phyloP scores from a whole-genome alignment of 1,140 invertebrate species.

The Sycophila sp. region DNA sequence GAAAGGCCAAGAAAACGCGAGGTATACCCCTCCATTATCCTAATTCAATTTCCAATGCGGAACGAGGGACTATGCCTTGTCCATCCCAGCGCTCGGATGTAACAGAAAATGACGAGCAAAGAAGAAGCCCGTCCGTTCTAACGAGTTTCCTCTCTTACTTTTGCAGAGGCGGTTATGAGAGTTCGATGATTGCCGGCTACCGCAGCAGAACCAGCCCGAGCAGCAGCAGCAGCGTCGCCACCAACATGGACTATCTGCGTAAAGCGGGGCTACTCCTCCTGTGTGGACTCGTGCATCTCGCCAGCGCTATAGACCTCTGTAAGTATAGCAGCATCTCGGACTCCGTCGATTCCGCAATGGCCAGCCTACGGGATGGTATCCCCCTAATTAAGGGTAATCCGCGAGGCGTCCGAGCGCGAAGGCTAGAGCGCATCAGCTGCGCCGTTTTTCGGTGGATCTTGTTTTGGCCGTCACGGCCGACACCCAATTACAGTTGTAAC shows the following conservation, averaged over 20 bases:
- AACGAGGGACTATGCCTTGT: too few relatives aligned
- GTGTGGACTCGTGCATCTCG: conserved; percentile 51
- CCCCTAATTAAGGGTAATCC: neutral
- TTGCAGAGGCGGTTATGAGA: conserved; percentile 64
- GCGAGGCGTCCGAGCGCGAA: neutral
- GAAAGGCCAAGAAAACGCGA: too few relatives aligned
- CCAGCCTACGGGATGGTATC: too few relatives aligned
- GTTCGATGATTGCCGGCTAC: conserved; percentile 61
- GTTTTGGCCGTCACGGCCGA: conserved; percentile 29
- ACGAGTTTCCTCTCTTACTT: conserved; percentile 24
- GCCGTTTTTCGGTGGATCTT: neutral
- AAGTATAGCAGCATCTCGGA: conserved; percentile 44
- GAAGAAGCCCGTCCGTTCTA: too few relatives aligned
- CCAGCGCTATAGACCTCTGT: conserved; percentile 65
- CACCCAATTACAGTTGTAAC: conserved; percentile 22
- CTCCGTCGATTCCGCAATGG: too few relatives aligned
- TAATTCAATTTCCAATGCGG: conserved; percentile 29
- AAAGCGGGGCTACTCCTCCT: conserved; percentile 56
- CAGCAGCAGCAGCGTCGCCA: neutral
- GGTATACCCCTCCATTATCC: too few relatives aligned
- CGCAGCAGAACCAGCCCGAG: conserved; percentile 46
- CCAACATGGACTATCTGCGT: conserved; percentile 58
- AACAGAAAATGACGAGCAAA: too few relatives aligned
- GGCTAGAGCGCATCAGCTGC: neutral
- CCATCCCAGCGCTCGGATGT: too few relatives aligned